A percentile compares a stretch with the other conserved stretches of the same genome.
These are phyloP conservation scores for Macrosoma leucophasiata DNA, from an alignment of 2,888 invertebrate genomes.

Conservation along the genomic window DNA sequence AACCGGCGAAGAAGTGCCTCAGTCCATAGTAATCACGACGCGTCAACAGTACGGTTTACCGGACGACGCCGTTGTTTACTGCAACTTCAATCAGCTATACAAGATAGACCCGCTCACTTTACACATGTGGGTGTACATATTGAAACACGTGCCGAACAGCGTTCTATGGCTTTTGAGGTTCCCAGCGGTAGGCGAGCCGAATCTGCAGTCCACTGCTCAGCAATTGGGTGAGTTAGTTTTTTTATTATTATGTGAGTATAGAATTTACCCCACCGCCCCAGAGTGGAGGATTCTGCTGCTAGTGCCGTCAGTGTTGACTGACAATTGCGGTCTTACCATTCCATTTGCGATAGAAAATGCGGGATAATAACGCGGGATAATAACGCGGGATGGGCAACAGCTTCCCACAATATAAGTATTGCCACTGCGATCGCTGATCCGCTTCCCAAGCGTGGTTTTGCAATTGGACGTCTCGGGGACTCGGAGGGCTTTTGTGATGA, in stretches of 20 bases:
- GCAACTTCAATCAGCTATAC: constrained; percentile 99
- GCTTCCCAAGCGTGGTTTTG: too few relatives aligned
- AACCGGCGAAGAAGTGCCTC: constrained; percentile 98
- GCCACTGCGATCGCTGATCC: too few relatives aligned
- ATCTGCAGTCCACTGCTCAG: constrained; percentile 87
- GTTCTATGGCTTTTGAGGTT: constrained; percentile 97
- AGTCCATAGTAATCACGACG: constrained; percentile 96
- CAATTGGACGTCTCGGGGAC: too few relatives aligned
- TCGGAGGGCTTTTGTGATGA: too few relatives aligned
- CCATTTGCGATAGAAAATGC: too few relatives aligned
- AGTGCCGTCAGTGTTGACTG: too few relatives aligned
- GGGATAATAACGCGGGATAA: too few relatives aligned
- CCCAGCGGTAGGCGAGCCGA: constrained; percentile 93
- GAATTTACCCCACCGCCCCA: too few relatives aligned
- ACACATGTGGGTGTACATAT: constrained; percentile 96
- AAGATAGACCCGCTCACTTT: constrained; percentile 98
- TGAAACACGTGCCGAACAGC: constrained; percentile 95
- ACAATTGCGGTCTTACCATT: too few relatives aligned
- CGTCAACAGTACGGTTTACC: constrained; percentile 97
- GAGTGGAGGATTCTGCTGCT: too few relatives aligned
- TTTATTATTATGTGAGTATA: constrained; percentile 2
- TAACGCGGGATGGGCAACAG: too few relatives aligned
- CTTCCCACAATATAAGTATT: too few relatives aligned
- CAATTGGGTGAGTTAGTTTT: constrained; percentile 77
- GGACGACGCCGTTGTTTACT: constrained; percentile 97